Conservation (phyloP, 1,140 invertebrate genomes). For the Pseudomyrmex concolor region DNA sequence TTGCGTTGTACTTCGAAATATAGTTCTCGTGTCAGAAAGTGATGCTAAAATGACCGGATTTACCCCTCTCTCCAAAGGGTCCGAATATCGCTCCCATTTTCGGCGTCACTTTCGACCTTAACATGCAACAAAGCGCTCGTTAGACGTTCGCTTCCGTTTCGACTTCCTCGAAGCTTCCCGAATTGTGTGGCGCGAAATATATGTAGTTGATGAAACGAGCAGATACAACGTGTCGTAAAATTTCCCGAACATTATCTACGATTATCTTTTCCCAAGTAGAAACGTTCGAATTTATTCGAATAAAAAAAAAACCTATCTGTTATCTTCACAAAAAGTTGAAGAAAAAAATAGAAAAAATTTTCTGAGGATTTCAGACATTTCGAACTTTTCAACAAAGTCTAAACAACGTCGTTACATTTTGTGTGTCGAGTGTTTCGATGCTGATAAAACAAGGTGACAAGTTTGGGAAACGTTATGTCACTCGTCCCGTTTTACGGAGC, state of each 20-base stretch:
- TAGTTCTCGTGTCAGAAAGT: constrained; percentile 53
- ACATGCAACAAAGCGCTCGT: constrained; percentile 46
- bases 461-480: background rate
- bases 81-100: constrained; percentile 37
- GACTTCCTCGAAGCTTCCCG: constrained; percentile 34
- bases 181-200: constrained; percentile 32
- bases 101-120: constrained; percentile 54
- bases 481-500: background rate
- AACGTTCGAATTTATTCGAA: no score
- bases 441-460: background rate
- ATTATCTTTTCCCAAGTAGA: no score
- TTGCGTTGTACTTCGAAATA: constrained; percentile 44
- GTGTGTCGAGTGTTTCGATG: background rate
- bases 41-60: constrained; percentile 49
- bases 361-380: no score
- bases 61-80: background rate
- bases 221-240: background rate
- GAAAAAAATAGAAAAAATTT: no score
- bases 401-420: no score
- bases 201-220: background rate
- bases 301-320: no score
- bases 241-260: no score
- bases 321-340: no score
- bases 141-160: constrained; percentile 41
- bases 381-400: no score